Base-by-base conservation (phyloP, 30 jellyfish, hydroid and myxozoan genomes). In the Euphysa ruthae region DNA sequence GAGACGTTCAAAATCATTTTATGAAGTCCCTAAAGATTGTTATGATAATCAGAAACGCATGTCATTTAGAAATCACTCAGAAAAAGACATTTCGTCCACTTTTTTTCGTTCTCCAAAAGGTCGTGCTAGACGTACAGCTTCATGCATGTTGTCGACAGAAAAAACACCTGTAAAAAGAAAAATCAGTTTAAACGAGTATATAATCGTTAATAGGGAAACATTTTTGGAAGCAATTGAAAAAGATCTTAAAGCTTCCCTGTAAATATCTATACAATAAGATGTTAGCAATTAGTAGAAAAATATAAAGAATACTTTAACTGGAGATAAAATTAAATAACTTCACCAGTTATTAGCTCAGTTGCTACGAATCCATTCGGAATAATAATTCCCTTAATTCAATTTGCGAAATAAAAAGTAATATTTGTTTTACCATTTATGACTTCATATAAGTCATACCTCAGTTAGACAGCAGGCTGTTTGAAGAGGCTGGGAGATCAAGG, bases 101-200 rank as follows among this genome's bases (percentile, higher is more conserved):
- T 4, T 25, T 8, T 10, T 10, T 10, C 18, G 10, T 25, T 43
- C 15, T 13, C 43, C 43, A 24, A 43, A 30, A 1, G 42, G 66
- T 63, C 29, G 20, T 32, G 34, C 29, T 1, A 43, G 77, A 30
- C 71, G 85, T 13, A n/a, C 80, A 0, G 31, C 69, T 54, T 56
- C 85, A 6, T 60, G 27, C 28, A 24, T 26, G 20, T 73, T 80
- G 32, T 18, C 71, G 6, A 61, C 28, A 30, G 95, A 81, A 52
- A 70, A 73, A 43, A 60, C 93, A n/a, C 92, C 95, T 21, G 93
- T 81, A 3, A 81, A 82, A 60, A 49, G 98, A 46, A 81, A 81
- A 66, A 90, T 90, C 77, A 90, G 98, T 54, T 42, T 90, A 50
- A 90, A 76, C 18, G 98, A 90, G 49, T 90, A 90, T 51, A 75